Base-by-base conservation (phyloP, 2,113 vertebrate genomes). In the Elaphurus davidianus region DNA sequence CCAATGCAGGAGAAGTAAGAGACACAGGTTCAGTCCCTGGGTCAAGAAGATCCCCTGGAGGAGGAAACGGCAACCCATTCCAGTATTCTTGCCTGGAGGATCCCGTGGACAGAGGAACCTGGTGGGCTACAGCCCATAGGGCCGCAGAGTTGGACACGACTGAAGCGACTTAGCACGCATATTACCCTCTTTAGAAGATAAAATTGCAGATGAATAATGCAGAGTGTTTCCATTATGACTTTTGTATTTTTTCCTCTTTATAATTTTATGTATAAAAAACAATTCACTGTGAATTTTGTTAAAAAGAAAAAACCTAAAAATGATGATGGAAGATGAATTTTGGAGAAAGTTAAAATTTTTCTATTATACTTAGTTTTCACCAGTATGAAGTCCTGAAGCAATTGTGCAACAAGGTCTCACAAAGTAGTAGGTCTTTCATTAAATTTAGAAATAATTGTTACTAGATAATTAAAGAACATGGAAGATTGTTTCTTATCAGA, bases 241-340 rank as follows among this genome's bases (percentile, higher is more conserved):
- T 90, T 87, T 96, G 10, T 3, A 50, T 64, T 90, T 96, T 96
- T 92, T 76, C n/a, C 36, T 67, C 62, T 36, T 57, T 57, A 84
- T 1, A n/a, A 15, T 47, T 71, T 93, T 92, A 91, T 45, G 10
- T 27, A 7, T 62, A 86, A 95, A 55, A 52, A 95, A 90, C 28
- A 54, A 36, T 28, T 92, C 12, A 54, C 43, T 30, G 21, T 25
- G 30, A 95, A 90, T 87, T 90, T 91, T 64, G 67, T 84, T 92
- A 52, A 62, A 94, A 96, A 95, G n/a, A 94, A 93, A 93, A 97
- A 83, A 71, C 11, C 45, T 89, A 82, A 81, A 96, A 90, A 67
- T 50, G 30, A 67, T 50, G 30, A 4, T 76, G 5, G n/a, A 52
- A 97, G 62, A 91, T 74, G 47, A 1, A 76, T 57, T 96, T 93